Base-by-base conservation (phyloP, 2,888 invertebrate species). In the Rhodophaea formosa region DNA sequence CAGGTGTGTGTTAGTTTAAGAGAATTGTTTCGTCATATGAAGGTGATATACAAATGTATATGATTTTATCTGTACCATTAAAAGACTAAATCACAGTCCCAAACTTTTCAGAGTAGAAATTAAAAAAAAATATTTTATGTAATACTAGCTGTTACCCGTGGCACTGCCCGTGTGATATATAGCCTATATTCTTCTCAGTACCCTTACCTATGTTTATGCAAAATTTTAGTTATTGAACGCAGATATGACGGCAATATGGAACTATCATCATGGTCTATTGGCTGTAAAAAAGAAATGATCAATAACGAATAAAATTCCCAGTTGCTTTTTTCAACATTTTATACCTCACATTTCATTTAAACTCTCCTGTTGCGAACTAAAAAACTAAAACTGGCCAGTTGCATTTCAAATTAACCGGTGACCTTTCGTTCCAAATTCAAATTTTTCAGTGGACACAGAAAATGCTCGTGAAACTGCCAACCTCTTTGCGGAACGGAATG, bases 331-430 rank as follows among this genome's bases (percentile, higher is more conserved):
- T 53, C 71, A 71, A 69, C 71, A 69, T 75, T 79, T 76, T 73
- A 75, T 74, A 66, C 35, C 51, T 51, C 32, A 73, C 59, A 71
- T 70, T 75, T 78, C 56, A 49, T 75, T 75, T 74, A 76, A 78
- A 71, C 63, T 69, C 39, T 68, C 63, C 68, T 67, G 62, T 68
- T 67, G 67, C 64, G 68, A 73, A 35, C 51, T 17, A 51, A 51
- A 79, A 80, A 82, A 79, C 78, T 77, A 79, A 82, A 80, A 83
- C 79, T 76, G 79, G 72, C 79, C 81, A 77, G 82, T 79, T 84
- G 85, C 86, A 86, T 86, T 86, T 82, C 80, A 87, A 87, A 87
- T 86, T 86, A 87, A 84, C 80, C 80, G 62, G 62, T 76, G 80
- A 81, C 80, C 80, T 83, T 82, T 83, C 71, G 74, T 75, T 78